Percentiles rank a stretch among this genome's conserved stretches.
These are phyloP conservation scores for Leptopilina drosophilae DNA, from an alignment of 2,888 invertebrate species.

Conservation along the genomic window DNA sequence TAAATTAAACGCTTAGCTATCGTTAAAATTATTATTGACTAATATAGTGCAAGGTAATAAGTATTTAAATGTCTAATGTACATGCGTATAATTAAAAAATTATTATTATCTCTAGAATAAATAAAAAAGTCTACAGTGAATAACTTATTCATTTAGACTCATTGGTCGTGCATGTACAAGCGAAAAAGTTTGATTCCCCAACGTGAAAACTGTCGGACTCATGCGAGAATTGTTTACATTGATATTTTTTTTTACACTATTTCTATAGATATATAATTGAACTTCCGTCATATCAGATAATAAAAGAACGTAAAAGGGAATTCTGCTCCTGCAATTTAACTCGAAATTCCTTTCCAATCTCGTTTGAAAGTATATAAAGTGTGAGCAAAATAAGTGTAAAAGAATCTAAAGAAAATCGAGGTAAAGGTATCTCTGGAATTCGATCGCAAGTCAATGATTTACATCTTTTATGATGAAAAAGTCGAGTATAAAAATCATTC, in stretches of 20 bases:
- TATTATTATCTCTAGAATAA: constrained; percentile 3
- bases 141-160: not conserved
- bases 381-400: constrained; percentile 2
- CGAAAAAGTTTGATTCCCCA: too few relatives aligned
- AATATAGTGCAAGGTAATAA: constrained; percentile 20
- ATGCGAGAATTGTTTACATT: not conserved
- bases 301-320: constrained; percentile 18
- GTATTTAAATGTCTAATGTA: not conserved
- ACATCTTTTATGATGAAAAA: constrained; percentile 14
- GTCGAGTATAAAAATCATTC: not conserved
- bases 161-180: not conserved
- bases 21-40: constrained; percentile 20
- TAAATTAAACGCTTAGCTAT: constrained; percentile 10
- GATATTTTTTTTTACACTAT: not conserved
- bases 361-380: constrained; percentile 10
- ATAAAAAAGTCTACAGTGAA: not conserved
- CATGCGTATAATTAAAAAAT: constrained; percentile 23
- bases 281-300: constrained; percentile 32
- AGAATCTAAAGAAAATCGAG: constrained; percentile 32
- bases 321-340: constrained; percentile 23
- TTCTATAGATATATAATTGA: constrained; percentile 23
- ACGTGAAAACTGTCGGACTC: too few relatives aligned
- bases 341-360: constrained; percentile 37
- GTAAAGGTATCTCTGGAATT: constrained; percentile 30
- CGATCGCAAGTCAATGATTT: constrained; percentile 30